Base-by-base conservation (phyloP, 2,113 vertebrate species). In the Coptodon bakossiorum region DNA sequence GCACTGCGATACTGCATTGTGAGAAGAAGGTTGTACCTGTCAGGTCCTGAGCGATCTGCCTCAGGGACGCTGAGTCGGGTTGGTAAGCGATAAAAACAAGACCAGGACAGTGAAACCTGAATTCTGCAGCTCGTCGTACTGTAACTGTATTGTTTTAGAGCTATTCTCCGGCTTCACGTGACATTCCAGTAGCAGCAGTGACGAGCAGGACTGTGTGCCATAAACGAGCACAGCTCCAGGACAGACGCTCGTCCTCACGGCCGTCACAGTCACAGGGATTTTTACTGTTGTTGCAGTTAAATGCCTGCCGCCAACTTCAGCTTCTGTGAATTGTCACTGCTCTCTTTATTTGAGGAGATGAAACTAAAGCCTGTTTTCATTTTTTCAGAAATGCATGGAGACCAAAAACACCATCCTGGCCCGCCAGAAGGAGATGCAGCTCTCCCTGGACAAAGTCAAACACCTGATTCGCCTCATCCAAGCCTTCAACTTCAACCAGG, bases 351-450 rank as follows among this genome's bases (percentile, higher is more conserved):
- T 43, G 5, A 48, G 38, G 68, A 9, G 6, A 12, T 5, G 71
- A 31, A 50, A 78, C 9, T 78, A 31, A 76, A 76, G 5, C 24
- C 40, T 7, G 71, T 48, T 76, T 90, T 56, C 91, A 12, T 89
- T 12, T 14, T 92, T 89, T 66, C 93, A 99, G 99, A 99, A 99
- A 98, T 99, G 98, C 96, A 99, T 99, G 98, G 98, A 99, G 94
- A 99, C 97, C 97, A 99, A 99, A 97, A 99, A 98, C 83, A 97
- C 94, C 94, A 98, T 98, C 94, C 97, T 99, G 93, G 97, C 98
- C 82, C 97, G 98, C 89, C 98, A 99, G 96, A 99, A 99, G 93
- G 99, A 99, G 93, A 99, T 99, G 98, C 98, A 98, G 96, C 96
- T 97, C 85, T 99, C 99, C 82, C 95, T 99, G 95, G 98, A 99